Percentiles rank a stretch among this genome's conserved stretches.
These are phyloP conservation scores for Damaliscus lunatus DNA, from an alignment of 2,113 vertebrate species.

Conservation along the genomic window DNA sequence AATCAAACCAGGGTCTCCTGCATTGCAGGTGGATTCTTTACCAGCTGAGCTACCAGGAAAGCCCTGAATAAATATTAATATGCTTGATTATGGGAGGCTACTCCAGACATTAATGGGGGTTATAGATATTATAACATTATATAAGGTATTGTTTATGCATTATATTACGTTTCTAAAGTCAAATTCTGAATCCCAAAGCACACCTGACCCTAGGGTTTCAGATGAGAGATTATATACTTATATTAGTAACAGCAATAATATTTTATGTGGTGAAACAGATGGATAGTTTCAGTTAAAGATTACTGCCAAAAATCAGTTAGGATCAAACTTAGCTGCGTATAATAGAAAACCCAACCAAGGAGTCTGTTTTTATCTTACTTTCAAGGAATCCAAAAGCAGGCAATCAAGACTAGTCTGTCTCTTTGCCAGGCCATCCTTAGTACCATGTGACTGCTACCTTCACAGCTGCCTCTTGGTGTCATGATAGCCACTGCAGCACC, in stretches of 20 bases:
- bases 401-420: not conserved
- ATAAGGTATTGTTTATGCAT: not conserved
- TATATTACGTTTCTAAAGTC: not conserved
- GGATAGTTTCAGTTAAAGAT: not conserved
- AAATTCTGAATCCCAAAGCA: not conserved
- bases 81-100: not conserved
- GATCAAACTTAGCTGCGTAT: not conserved
- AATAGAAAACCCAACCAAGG: not conserved
- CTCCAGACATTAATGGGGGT: not conserved
- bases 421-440: not conserved
- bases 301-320: not conserved
- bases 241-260: not conserved
- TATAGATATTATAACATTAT: not conserved
- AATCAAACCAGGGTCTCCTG: not conserved
- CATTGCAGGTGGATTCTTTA: not conserved
- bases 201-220: not conserved
- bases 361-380: not conserved
- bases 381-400: not conserved
- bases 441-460: not conserved
- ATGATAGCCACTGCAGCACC: not conserved
- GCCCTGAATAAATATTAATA: not conserved
- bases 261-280: not conserved
- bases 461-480: not conserved
- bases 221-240: not conserved
- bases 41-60: not conserved